Percentiles rank a stretch among this genome's conserved stretches.
These are phyloP conservation scores for Chironomus riparius DNA, from an alignment of 2,888 invertebrate genomes.

Conservation along the genomic window DNA sequence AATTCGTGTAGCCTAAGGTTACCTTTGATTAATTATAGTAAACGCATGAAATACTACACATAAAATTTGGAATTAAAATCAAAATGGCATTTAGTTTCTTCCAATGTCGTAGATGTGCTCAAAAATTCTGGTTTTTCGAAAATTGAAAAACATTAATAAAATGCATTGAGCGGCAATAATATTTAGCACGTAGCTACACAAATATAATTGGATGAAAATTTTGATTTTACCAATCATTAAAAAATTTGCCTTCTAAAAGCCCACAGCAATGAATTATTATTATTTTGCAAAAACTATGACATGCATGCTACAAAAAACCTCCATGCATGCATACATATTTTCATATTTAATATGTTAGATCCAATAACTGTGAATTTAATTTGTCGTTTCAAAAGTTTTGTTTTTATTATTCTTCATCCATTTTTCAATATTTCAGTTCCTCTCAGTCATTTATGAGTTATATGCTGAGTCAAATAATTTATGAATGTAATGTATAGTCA, in stretches of 20 bases:
- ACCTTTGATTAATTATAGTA: not conserved
- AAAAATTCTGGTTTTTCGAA: not conserved
- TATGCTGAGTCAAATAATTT: too few relatives aligned
- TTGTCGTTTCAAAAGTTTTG: too few relatives aligned
- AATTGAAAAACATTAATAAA: not conserved
- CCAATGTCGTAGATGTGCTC: too few relatives aligned
- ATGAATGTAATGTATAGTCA: too few relatives aligned
- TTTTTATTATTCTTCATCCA: too few relatives aligned
- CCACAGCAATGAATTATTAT: not conserved
- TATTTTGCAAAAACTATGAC: too few relatives aligned
- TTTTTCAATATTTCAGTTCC: too few relatives aligned
- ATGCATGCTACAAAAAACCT: too few relatives aligned
- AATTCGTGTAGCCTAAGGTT: not conserved
- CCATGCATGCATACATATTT: too few relatives aligned
- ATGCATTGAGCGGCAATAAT: not conserved
- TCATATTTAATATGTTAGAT: too few relatives aligned
- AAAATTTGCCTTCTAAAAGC: not conserved
- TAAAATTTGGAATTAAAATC: not conserved
- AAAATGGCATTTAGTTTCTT: not conserved
- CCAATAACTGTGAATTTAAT: too few relatives aligned
- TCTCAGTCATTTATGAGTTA: too few relatives aligned
- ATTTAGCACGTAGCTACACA: not conserved
- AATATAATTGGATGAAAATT: slow-evolving; percentile 6
- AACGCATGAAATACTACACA: not conserved
- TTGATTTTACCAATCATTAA: slow-evolving; percentile 1